Base-by-base conservation (phyloP, 2,113 vertebrate genomes). In the Oxyura jamaicensis region DNA sequence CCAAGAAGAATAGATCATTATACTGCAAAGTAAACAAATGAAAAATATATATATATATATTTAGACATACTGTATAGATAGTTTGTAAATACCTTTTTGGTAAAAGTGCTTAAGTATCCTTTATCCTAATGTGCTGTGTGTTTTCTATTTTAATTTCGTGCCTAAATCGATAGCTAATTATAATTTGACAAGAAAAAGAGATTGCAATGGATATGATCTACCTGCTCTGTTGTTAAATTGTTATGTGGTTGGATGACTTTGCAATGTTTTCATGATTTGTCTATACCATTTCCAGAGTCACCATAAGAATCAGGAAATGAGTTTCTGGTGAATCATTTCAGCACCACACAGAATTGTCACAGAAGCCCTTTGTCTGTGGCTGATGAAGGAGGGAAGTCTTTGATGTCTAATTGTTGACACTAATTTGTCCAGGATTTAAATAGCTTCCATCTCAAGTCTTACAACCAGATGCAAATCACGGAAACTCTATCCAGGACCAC, bases 81-180 rank as follows among this genome's bases (percentile, higher is more conserved):
- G 91, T 36, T 91, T 95, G 95, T 92, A 97, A 97, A 97, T 97
- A 96, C 48, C 94, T 97, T 39, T 87, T 89, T 90, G 80, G 91
- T 88, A 96, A 97, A 98, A 97, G 95, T 98, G 97, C 97, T 96
- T 94, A 96, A 91, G 80, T 95, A 97, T 96, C 95, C 63, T 97
- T 97, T 97, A 92, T 83, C 96, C 92, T 97, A 96, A 92, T 10
- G 91, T 97, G 95, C 93, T 73, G 35, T 79, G 59, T 94, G 81
- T 95, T 93, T 97, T 95, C 96, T 98, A 97, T 93, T 96, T 97
- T 86, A 96, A 96, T 88, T 93, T 77, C 92, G 96, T 90, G 95
- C 93, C 96, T 98, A 98, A 97, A 97, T 98, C 80, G 1, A 97
- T 97, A 98, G 83, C 94, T 98, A 97, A 97, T 98, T 97, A 97